These are phyloP conservation scores for Monochamus saltuarius DNA, from an alignment of 1,140 invertebrate species.

Conservation along the genomic window DNA sequence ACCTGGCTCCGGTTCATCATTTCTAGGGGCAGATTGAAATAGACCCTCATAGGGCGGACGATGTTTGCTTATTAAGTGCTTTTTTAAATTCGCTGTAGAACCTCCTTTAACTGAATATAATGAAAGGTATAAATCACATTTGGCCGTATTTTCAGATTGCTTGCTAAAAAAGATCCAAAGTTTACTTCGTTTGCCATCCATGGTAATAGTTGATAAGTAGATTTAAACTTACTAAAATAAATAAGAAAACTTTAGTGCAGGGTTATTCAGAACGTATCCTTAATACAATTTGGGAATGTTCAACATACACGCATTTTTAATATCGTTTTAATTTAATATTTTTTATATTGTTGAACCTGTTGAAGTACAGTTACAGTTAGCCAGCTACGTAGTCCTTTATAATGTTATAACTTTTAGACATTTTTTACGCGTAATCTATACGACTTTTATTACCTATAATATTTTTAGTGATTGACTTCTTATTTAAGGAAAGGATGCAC, in stretches of 20 bases:
- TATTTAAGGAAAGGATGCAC: too few relatives aligned
- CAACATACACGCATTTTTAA: too few relatives aligned
- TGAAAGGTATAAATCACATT: constrained; percentile 15
- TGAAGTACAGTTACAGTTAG: too few relatives aligned
- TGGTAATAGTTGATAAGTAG: neutral
- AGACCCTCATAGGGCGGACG: constrained; percentile 1
- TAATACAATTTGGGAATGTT: too few relatives aligned
- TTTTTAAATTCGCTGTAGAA: constrained; percentile 23
- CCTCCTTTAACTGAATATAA: constrained; percentile 11
- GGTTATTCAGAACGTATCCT: neutral
- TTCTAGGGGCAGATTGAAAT: neutral
- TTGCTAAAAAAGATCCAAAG: constrained; percentile 2
- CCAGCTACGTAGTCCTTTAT: too few relatives aligned
- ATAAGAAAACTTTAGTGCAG: neutral
- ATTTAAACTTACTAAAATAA: constrained; percentile 1
- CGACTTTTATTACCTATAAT: too few relatives aligned
- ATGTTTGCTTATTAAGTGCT: constrained; percentile 20
- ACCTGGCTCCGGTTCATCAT: neutral
- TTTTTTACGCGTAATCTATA: too few relatives aligned
- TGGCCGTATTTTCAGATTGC: constrained; percentile 1
- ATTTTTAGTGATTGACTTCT: too few relatives aligned
- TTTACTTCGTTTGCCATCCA: constrained; percentile 11
- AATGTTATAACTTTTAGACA: too few relatives aligned
- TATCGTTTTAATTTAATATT: too few relatives aligned
- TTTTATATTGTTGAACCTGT: too few relatives aligned